These are phyloP conservation scores for Brachionus paranguensis DNA, from an alignment of 1,140 invertebrate species.

Conservation along the genomic window DNA sequence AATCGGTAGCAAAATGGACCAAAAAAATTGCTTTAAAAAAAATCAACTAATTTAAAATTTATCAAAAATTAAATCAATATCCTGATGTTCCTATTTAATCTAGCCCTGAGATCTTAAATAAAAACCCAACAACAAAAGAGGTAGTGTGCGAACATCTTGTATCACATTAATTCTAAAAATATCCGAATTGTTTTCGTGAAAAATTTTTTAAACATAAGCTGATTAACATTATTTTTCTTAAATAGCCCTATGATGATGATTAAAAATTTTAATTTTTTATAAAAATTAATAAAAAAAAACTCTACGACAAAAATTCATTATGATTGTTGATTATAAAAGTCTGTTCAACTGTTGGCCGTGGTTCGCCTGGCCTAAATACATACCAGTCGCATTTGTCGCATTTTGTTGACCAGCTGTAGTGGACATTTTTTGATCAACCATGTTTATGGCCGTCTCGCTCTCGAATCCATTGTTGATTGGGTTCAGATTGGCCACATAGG, in stretches of 20 bases:
- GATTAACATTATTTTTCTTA: neutral
- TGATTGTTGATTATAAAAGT: neutral
- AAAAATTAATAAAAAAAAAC: conserved; percentile 4
- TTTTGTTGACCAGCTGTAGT: neutral
- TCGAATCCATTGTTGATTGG: neutral
- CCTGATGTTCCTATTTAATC: neutral
- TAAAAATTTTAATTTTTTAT: conserved; percentile 15
- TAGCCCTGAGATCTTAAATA: conserved; percentile 11
- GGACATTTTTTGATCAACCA: conserved; percentile 3
- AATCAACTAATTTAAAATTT: neutral
- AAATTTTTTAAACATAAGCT: neutral
- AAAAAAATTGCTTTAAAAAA: neutral
- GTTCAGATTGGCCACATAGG: neutral
- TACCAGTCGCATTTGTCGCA: neutral
- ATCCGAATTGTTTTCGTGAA: neutral
- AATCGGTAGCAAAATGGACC: neutral
- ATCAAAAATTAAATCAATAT: neutral
- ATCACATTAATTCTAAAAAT: neutral
- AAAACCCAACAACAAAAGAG: neutral
- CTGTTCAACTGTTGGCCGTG: neutral
- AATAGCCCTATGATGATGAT: neutral
- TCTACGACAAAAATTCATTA: neutral
- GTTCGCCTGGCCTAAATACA: neutral
- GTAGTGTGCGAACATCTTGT: neutral
- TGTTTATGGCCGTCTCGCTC: neutral